Base-by-base conservation (phyloP, 2,888 invertebrate genomes). In the Germaria angustata region DNA sequence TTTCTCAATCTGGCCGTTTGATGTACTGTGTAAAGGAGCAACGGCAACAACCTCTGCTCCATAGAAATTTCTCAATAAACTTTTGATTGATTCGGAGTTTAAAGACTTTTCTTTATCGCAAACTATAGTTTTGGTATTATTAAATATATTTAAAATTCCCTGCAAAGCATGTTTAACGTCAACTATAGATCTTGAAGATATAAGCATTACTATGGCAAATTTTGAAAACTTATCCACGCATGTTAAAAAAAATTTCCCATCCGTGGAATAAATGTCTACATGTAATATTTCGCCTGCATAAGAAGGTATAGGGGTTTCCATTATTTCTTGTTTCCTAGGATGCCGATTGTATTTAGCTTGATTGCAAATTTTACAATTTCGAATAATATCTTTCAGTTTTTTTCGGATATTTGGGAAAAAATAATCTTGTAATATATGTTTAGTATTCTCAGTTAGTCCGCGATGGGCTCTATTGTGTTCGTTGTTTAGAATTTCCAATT, bases 401-500 rank as follows among this genome's bases (percentile, higher is more conserved):
- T 39, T 39, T n/a, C 13, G 39, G 3, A 39, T 39, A 39, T 39
- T 39, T 39, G 39, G 39, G n/a, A 39, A 39, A n/a, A 39, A 39
- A n/a, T 39, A 39, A 39, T 39, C n/a, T n/a, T 39, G 39, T 39
- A n/a, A n/a, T n/a, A n/a, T n/a, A n/a, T n/a, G n/a, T n/a, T n/a
- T n/a, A n/a, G n/a, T n/a, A n/a, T n/a, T 39, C n/a, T 39, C 39
- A 39, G 9, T n/a, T n/a, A 39, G 39, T 39, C 1, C 39, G 9
- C 39, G 39, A n/a, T 39, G 39, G n/a, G 39, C 39, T 9, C 39
- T 39, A 39, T 39, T 39, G 39, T 39, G 39, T n/a, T 39, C 39
- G n/a, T 39, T 39, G n/a, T 39, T 39, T n/a, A 39, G 3, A 9
- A 39, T n/a, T n/a, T 39, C 39, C 39, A 39, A 39, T 36, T 83